A percentile compares a stretch with the other conserved stretches of the same genome.
Evolutionary conservation across 2,797 vertebrate genomes (phyloP).

Genomic region (Coreius guichenoti): DNA sequence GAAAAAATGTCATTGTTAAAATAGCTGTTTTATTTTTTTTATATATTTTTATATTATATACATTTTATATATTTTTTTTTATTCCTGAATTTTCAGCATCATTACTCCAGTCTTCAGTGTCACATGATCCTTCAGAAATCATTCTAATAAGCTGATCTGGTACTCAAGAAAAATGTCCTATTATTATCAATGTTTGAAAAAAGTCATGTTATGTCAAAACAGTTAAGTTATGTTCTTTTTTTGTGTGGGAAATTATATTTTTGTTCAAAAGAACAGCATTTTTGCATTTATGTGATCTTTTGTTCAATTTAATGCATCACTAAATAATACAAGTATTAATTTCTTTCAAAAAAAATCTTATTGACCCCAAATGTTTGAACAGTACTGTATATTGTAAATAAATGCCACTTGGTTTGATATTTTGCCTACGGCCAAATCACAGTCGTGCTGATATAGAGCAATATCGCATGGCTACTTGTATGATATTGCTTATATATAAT

Average conservation of each 20-base stretch:
- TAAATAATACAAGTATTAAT: not conserved
- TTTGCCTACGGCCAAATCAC: too few relatives aligned
- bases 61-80: not conserved
- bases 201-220: too few relatives aligned
- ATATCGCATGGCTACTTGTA: too few relatives aligned
- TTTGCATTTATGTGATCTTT: not conserved
- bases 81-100: not conserved
- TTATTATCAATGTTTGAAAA: not conserved
- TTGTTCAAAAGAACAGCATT: not conserved
- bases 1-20: not conserved
- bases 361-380: not conserved
- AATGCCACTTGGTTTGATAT: not conserved
- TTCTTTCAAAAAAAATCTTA: too few relatives aligned
- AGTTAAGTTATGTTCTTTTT: not conserved
- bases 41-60: not conserved
- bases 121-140: not conserved
- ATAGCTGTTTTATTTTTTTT: not conserved
- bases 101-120: not conserved
- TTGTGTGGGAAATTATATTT: too few relatives aligned
- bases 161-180: not conserved
- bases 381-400: not conserved
- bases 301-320: not conserved
- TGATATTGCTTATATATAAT: not conserved
- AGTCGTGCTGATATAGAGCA: too few relatives aligned
- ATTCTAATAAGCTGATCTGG: not conserved